phyloP scores from a whole-genome alignment of 2,797 vertebrate genomes.

The Merluccius polli region DNA sequence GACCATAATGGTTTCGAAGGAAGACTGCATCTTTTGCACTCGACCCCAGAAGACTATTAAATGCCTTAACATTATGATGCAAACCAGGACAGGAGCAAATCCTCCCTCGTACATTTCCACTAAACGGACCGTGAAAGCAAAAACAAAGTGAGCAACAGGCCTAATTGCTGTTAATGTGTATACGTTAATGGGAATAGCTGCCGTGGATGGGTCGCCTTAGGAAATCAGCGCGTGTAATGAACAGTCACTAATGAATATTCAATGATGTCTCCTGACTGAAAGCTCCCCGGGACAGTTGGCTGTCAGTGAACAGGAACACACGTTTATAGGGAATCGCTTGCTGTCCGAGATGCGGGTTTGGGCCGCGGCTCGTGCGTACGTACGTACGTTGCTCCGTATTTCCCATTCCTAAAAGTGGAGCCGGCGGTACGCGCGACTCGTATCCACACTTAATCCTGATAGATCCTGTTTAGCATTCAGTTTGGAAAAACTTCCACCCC shows the following conservation, averaged over 20 bases:
- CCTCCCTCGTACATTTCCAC: background rate
- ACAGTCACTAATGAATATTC: conserved; percentile 69
- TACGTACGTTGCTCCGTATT: conserved; percentile 16
- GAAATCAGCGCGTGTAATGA: conserved; percentile 73
- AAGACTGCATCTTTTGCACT: conserved; percentile 8
- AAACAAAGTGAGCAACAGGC: conserved; percentile 45
- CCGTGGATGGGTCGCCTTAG: conserved; percentile 45
- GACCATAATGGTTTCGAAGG: conserved; percentile 3
- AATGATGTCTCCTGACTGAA: conserved; percentile 49
- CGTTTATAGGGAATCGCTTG: background rate
- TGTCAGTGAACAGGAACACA: background rate
- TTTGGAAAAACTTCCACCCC: conserved; percentile 59
- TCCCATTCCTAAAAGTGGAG: conserved; percentile 52
- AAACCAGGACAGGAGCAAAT: conserved; percentile 28
- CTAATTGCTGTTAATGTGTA: conserved; percentile 63
- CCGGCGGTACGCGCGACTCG: conserved; percentile 65
- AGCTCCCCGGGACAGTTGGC: conserved; percentile 23
- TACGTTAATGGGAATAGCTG: conserved; percentile 61
- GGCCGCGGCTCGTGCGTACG: background rate
- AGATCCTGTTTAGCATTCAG: conserved; percentile 72
- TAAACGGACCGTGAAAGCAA: conserved; percentile 28
- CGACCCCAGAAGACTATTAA: conserved; percentile 19
- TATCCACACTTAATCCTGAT: conserved; percentile 67
- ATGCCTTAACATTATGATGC: conserved; percentile 22
- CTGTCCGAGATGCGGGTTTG: conserved; percentile 22